Evolutionary conservation across 2,113 vertebrate genomes (phyloP).

Genomic region (Setophaga petechia): DNA sequence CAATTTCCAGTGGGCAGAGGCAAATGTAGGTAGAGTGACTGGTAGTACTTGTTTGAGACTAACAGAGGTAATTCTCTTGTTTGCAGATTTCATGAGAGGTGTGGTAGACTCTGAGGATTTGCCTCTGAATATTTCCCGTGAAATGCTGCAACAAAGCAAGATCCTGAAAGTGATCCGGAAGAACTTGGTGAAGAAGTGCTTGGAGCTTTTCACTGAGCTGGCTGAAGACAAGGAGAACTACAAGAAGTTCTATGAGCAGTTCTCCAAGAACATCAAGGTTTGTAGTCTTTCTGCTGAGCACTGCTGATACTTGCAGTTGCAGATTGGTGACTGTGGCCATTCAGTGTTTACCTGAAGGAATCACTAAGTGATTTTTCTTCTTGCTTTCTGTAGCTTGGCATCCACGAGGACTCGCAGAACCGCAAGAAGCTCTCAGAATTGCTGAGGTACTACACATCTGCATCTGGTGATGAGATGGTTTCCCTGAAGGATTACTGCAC

Average conservation of each 20-base stretch:
- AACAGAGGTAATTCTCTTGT: accelerated
- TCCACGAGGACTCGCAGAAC: constrained; percentile 96
- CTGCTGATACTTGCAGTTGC: accelerated
- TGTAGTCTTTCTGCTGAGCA: background rate
- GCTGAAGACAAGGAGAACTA: constrained; percentile 97
- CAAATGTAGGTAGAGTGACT: accelerated
- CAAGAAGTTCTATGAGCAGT: constrained; percentile 96
- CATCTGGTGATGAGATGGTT: constrained; percentile 93
- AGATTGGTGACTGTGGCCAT: too few relatives aligned
- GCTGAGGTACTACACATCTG: constrained; percentile 91
- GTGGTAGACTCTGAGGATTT: constrained; percentile 97
- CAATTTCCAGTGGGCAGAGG: accelerated
- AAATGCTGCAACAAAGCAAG: constrained; percentile 98
- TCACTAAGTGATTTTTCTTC: accelerated
- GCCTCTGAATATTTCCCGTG: constrained; percentile 95
- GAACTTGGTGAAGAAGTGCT: constrained; percentile 96
- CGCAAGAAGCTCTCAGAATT: constrained; percentile 94
- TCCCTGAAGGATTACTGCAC: constrained; percentile 95
- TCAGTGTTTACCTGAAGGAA: accelerated
- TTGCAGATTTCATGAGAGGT: constrained; percentile 89
- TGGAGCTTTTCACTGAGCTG: constrained; percentile 93
- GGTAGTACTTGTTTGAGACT: accelerated
- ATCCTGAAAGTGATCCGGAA: constrained; percentile 97
- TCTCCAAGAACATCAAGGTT: constrained; percentile 98
- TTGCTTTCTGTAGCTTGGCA: constrained; percentile 80